A percentile compares a stretch with the other conserved stretches of the same genome.
These are phyloP conservation scores for Mimumesa dahlbomi DNA, from an alignment of 2,888 invertebrate species.

Conservation along the genomic window DNA sequence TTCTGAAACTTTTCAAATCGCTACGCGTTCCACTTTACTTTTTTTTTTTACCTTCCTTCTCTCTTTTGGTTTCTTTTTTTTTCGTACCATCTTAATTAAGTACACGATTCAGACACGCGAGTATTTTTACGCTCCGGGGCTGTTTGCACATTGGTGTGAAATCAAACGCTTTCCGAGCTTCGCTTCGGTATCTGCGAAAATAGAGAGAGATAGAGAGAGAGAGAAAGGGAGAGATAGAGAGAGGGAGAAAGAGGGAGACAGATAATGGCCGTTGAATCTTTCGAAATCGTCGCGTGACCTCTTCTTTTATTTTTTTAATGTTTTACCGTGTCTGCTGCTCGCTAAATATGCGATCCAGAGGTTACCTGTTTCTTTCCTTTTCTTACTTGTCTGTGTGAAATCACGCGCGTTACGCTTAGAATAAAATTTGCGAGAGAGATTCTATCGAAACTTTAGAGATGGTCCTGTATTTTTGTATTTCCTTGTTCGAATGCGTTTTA, in stretches of 20 bases:
- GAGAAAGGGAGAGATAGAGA: no score
- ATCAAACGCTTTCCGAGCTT: no score
- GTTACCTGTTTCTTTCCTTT: no score
- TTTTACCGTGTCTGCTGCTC: no score
- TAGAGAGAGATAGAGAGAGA: no score
- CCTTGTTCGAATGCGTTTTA: no score
- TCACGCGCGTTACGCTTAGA: neutral
- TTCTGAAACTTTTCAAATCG: slow-evolving; percentile 35
- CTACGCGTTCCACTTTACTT: slow-evolving; percentile 28
- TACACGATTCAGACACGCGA: neutral
- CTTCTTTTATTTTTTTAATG: no score
- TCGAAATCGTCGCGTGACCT: slow-evolving; percentile 4
- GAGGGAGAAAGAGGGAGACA: slow-evolving; percentile 63
- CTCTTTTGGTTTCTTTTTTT: neutral
- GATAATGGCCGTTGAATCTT: slow-evolving; percentile 47
- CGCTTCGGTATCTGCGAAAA: no score
- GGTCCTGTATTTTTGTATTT: neutral
- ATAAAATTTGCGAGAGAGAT: neutral
- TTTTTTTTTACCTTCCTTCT: neutral
- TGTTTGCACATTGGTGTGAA: neutral
- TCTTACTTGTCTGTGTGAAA: neutral
- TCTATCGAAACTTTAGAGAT: neutral
- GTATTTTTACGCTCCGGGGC: neutral
- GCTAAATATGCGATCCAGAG: neutral
- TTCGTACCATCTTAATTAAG: neutral